Conservation (phyloP, 37 sponge, comb jelly and placozoan species). For the Corticium candelabrum region DNA sequence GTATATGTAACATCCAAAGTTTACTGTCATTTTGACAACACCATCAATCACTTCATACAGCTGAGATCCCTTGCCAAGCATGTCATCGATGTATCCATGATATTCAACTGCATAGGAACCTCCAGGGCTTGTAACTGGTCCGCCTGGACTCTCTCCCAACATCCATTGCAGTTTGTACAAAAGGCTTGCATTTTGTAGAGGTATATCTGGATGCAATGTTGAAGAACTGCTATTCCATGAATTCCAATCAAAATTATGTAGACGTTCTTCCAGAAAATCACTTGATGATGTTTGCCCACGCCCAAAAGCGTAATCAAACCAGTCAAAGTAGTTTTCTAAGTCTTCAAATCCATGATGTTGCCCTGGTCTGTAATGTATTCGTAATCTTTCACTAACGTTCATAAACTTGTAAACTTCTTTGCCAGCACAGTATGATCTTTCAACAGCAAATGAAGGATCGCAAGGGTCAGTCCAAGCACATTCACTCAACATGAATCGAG, state of each 20-base stretch:
- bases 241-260: not conserved
- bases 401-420: not conserved
- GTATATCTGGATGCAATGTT: not conserved
- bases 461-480: not conserved
- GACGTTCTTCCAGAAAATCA: not conserved
- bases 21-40: not conserved
- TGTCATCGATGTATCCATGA: not conserved
- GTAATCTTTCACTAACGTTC: not conserved
- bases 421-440: not conserved
- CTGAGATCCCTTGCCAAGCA: not conserved
- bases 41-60: not conserved
- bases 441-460: slow-evolving; percentile 9
- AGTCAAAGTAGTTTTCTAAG: not conserved
- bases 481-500: not conserved
- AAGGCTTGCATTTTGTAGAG: not conserved
- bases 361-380: not conserved
- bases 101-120: slow-evolving; percentile 3
- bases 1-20: not conserved
- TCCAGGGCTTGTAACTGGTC: not conserved
- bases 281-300: not conserved
- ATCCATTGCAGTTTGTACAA: not conserved
- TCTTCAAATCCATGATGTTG: not conserved
- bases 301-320: not conserved
- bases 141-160: not conserved
- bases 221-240: not conserved